These are phyloP conservation scores for Acinonyx jubatus DNA, from an alignment of 2,113 vertebrate genomes.

Conservation along the genomic window DNA sequence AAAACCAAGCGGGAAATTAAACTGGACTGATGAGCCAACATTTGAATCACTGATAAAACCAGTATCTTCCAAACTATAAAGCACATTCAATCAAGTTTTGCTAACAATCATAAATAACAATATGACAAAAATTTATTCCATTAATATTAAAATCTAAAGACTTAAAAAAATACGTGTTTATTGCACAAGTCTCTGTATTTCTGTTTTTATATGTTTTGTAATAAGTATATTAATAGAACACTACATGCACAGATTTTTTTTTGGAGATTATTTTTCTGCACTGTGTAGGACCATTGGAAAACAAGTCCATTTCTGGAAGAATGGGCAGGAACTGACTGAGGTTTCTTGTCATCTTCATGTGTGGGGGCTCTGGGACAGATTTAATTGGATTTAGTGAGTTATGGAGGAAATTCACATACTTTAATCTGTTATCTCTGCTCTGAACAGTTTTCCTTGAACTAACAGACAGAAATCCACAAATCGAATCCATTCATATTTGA, in stretches of 20 bases:
- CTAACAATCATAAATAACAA: neutral
- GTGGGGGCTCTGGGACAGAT: neutral
- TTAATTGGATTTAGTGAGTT: neutral
- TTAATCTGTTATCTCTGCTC: neutral
- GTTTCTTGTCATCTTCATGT: neutral
- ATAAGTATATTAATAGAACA: neutral
- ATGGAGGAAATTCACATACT: neutral
- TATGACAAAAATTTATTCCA: neutral
- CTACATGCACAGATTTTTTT: neutral
- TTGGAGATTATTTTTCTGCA: slow-evolving; percentile 43
- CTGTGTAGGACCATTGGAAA: neutral
- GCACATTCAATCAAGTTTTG: neutral
- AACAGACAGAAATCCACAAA: slow-evolving; percentile 2
- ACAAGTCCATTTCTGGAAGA: neutral
- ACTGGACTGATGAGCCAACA: neutral
- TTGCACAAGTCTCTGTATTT: neutral
- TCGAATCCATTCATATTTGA: neutral
- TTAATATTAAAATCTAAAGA: slow-evolving; percentile 8
- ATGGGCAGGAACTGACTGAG: neutral
- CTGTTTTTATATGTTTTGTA: neutral
- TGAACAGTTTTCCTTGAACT: neutral
- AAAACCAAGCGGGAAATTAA: slow-evolving; percentile 44
- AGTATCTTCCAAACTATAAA: slow-evolving; percentile 36
- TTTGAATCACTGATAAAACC: neutral
- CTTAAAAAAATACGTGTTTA: neutral